A percentile compares a stretch with the other conserved stretches of the same genome.
These are phyloP conservation scores for Anolis sagrei DNA, from an alignment of 2,113 vertebrate genomes.

Conservation along the genomic window DNA sequence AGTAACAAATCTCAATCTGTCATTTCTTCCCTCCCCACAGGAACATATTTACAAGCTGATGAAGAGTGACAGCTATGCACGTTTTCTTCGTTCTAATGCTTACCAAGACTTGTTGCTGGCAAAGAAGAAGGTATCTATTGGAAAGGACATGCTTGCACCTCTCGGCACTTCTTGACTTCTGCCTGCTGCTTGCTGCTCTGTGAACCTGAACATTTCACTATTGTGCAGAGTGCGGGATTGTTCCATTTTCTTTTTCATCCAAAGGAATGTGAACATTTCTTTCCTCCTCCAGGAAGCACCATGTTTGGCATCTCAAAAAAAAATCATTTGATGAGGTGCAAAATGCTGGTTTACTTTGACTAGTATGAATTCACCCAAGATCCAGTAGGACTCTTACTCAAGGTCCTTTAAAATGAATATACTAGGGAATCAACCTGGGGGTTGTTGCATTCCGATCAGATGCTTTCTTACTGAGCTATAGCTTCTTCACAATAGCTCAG, in stretches of 20 bases:
- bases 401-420: not conserved
- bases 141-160: constrained; percentile 75
- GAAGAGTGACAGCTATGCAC: constrained; percentile 98
- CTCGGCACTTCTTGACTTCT: constrained; percentile 72
- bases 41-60: constrained; percentile 98
- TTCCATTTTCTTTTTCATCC: constrained; percentile 55
- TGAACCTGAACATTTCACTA: constrained; percentile 69
- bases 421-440: not conserved
- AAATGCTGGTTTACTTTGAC: not conserved
- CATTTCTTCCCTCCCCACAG: constrained; percentile 73
- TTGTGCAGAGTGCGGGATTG: constrained; percentile 8
- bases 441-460: constrained; percentile 1
- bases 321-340: not conserved
- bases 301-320: constrained; percentile 22
- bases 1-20: constrained; percentile 60
- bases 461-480: not conserved
- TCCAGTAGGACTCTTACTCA: not conserved
- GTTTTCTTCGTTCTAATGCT: constrained; percentile 93
- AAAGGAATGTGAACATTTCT: constrained; percentile 55
- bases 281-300: constrained; percentile 28
- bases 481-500: not conserved
- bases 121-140: constrained; percentile 92
- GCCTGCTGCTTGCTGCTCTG: constrained; percentile 81
- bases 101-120: constrained; percentile 95
- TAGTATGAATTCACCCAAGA: not conserved